phyloP scores from a whole-genome alignment of 1,140 invertebrate genomes.

The Apis florea region DNA sequence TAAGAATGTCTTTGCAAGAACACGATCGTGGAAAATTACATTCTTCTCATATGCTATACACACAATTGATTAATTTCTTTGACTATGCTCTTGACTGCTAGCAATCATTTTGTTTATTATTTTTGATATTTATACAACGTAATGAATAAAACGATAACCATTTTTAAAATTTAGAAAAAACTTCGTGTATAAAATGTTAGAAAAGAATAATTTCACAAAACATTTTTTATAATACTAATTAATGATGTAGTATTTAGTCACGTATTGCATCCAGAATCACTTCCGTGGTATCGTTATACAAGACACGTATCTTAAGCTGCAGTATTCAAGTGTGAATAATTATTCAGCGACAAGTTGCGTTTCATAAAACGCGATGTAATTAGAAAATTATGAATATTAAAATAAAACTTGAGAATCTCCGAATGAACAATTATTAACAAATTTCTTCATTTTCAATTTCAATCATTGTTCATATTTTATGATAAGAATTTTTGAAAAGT shows the following conservation, averaged over 20 bases:
- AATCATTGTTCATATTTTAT: neutral
- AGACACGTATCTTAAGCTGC: constrained; percentile 1
- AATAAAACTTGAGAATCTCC: neutral
- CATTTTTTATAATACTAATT: neutral
- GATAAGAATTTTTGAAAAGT: neutral
- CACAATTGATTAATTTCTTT: constrained; percentile 24
- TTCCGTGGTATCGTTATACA: constrained; percentile 15
- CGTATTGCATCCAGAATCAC: neutral
- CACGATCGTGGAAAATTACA: neutral
- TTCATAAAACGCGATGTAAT: constrained; percentile 13
- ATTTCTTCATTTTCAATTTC: too few species aligned
- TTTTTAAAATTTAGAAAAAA: neutral
- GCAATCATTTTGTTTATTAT: constrained; percentile 16
- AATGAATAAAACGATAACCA: too few species aligned
- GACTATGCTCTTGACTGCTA: constrained; percentile 44
- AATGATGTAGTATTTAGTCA: neutral
- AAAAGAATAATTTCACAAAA: neutral
- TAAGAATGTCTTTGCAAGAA: neutral
- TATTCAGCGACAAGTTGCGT: constrained; percentile 5
- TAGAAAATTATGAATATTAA: constrained; percentile 14
- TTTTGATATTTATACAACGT: constrained; percentile 9
- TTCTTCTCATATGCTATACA: constrained; percentile 5
- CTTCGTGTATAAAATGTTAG: neutral
- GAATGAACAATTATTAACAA: neutral
- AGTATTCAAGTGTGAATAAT: constrained; percentile 1